A percentile compares a stretch with the other conserved stretches of the same genome.
Conservation (phyloP, 2,888 invertebrate species). For the Drosophila acutilabella region DNA sequence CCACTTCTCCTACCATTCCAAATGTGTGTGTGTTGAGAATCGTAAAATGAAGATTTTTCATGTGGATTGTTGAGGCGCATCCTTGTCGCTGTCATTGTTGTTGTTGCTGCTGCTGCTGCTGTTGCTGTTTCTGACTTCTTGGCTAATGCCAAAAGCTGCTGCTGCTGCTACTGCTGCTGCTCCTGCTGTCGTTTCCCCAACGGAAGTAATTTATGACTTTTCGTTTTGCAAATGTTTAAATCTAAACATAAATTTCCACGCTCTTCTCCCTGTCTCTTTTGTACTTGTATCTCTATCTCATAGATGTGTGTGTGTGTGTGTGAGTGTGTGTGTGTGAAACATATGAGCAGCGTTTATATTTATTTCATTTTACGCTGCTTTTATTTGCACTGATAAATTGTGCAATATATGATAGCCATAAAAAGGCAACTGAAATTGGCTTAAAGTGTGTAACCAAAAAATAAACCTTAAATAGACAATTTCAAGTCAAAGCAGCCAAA, state of each 20-base stretch:
- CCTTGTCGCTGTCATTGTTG: constrained; percentile 59
- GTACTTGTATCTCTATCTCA: constrained; percentile 45
- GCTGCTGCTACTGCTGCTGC: constrained; percentile 23
- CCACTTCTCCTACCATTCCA: not conserved
- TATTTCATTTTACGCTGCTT: constrained; percentile 69
- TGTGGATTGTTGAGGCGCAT: constrained; percentile 70
- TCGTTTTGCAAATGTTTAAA: constrained; percentile 81
- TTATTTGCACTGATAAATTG: constrained; percentile 79
- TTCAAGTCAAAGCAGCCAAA: constrained; percentile 34
- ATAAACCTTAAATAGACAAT: constrained; percentile 55
- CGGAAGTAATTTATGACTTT: constrained; percentile 81
- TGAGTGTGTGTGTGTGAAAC: constrained; percentile 48
- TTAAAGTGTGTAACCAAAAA: constrained; percentile 49
- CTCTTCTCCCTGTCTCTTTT: constrained; percentile 27
- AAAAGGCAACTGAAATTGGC: constrained; percentile 64
- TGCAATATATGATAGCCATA: constrained; percentile 75
- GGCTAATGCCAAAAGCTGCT: constrained; percentile 67
- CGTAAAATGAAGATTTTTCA: constrained; percentile 82
- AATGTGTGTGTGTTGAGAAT: constrained; percentile 64
- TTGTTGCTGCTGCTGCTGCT: constrained; percentile 37
- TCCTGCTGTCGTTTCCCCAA: constrained; percentile 69
- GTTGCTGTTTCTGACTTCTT: constrained; percentile 55
- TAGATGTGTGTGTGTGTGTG: constrained; percentile 18
- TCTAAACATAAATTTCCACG: constrained; percentile 77
- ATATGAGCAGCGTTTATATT: constrained; percentile 73